These are phyloP conservation scores for Luffia ferchaultella DNA, from an alignment of 2,888 invertebrate genomes.

Conservation along the genomic window DNA sequence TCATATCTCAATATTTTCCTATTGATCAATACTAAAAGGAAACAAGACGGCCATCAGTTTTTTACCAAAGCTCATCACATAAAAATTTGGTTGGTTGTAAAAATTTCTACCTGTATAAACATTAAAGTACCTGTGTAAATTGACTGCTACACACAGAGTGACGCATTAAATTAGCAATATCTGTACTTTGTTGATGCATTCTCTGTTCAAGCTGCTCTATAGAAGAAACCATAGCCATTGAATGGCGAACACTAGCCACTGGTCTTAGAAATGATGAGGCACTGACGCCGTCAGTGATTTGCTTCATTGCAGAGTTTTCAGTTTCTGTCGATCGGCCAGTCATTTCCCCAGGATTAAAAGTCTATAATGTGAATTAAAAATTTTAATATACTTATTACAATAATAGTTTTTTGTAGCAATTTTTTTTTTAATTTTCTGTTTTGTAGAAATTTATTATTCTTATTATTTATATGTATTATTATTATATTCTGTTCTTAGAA, in stretches of 20 bases:
- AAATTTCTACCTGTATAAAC: too few species aligned
- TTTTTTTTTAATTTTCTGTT: not conserved
- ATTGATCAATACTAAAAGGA: too few species aligned
- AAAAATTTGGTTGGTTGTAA: too few species aligned
- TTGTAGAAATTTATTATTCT: not conserved
- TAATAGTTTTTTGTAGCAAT: not conserved
- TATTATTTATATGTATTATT: not conserved
- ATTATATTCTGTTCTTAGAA: not conserved
- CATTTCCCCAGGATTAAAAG: conserved; percentile 52
- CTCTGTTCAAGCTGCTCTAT: conserved; percentile 29
- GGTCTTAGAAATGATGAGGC: not conserved
- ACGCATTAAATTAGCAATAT: conserved; percentile 43
- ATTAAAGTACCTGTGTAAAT: not conserved
- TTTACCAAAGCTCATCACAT: too few species aligned
- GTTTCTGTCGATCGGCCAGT: conserved; percentile 51
- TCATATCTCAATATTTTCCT: too few species aligned
- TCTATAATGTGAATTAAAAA: conserved; percentile 23
- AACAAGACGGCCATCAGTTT: too few species aligned
- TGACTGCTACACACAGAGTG: conserved; percentile 25
- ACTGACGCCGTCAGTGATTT: not conserved
- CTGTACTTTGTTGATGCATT: conserved; percentile 44
- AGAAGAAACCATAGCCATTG: conserved; percentile 28
- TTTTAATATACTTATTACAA: not conserved
- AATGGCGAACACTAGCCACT: not conserved
- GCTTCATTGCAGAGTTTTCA: conserved; percentile 23